Base-by-base conservation (phyloP, 2,888 invertebrate species). In the Hesperia comma region DNA sequence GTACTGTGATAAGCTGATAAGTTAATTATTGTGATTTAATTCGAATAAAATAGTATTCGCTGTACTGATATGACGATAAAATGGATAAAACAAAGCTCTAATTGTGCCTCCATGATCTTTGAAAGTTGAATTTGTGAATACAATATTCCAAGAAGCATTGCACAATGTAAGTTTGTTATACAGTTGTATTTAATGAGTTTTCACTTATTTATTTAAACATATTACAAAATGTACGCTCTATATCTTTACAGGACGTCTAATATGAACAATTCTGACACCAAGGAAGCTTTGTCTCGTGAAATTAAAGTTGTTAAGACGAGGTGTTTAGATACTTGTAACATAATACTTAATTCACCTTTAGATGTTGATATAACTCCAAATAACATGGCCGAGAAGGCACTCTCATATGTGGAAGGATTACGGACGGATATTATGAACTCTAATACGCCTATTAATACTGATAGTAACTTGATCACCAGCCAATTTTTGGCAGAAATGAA, bases 401-500 rank as follows among this genome's bases (percentile, higher is more conserved):
- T 87, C 6, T 74, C 77, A 61, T 92, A 89, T 60, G 67, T 89
- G 0, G 83, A 86, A 69, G 88, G 86, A 0, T 69, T 91, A 8
- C 74, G 82, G 21, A 78, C 76, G 12, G 85, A 85, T 54, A 77
- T 90, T 17, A 79, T 83, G 19, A 83, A 83, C 68, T 78, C 85
- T 1, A 80, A 80, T 55, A 85, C 87, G 0, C 72, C 78, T 0
- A 80, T 90, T n/a, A 72, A 75, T 0, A 79, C 75, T 0, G 87
- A 90, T 63, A 79, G 79, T 17, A 90, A 90, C 70, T 77, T 88
- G 14, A 76, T 87, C 14, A 85, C 86, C 0, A 80, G 79, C 63
- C 85, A 87, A 71, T 90, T 88, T 72, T 72, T 90, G 6, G 78
- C 71, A 67, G 88, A 90, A 69, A 75, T 89, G 1, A 85, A 82